Conservation (phyloP, 2,113 vertebrate genomes). For the Paracanthobrama guichenoti region DNA sequence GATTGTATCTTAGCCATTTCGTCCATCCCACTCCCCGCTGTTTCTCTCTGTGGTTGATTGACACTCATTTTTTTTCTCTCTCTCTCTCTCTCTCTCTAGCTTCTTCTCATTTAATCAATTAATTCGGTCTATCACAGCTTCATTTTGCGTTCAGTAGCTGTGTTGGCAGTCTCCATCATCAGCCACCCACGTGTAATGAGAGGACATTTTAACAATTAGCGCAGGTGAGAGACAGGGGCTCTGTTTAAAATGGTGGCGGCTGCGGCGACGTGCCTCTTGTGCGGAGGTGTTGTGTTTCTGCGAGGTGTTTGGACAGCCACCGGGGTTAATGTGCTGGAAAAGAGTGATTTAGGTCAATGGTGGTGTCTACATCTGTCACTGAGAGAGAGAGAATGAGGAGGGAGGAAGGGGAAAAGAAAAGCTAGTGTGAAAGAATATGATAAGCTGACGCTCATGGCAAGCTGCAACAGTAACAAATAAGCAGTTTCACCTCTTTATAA, state of each 20-base stretch:
- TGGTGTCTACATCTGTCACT: constrained; percentile 72
- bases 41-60: constrained; percentile 23
- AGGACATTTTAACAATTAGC: constrained; percentile 53
- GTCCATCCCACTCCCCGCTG: background rate
- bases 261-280: constrained; percentile 49
- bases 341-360: constrained; percentile 76
- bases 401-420: constrained; percentile 28
- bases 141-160: constrained; percentile 16
- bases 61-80: background rate
- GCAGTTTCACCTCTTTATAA: constrained; percentile 71
- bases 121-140: constrained; percentile 36
- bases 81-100: background rate
- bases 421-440: constrained; percentile 2
- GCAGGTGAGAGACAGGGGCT: constrained; percentile 41
- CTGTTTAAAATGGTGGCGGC: constrained; percentile 44
- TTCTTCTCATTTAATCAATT: constrained; percentile 45
- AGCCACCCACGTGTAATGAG: constrained; percentile 42
- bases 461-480: constrained; percentile 70
- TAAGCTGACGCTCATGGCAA: constrained; percentile 42
- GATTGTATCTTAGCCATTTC: background rate
- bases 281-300: constrained; percentile 60
- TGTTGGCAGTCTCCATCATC: constrained; percentile 40
- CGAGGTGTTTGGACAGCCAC: constrained; percentile 54
- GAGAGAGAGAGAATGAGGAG: constrained; percentile 59
- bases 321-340: constrained; percentile 75